A percentile compares a stretch with the other conserved stretches of the same genome.
Evolutionary conservation across 92 coral and sea anemone genomes (phyloP).

Genomic region (Phenganax marumi): DNA sequence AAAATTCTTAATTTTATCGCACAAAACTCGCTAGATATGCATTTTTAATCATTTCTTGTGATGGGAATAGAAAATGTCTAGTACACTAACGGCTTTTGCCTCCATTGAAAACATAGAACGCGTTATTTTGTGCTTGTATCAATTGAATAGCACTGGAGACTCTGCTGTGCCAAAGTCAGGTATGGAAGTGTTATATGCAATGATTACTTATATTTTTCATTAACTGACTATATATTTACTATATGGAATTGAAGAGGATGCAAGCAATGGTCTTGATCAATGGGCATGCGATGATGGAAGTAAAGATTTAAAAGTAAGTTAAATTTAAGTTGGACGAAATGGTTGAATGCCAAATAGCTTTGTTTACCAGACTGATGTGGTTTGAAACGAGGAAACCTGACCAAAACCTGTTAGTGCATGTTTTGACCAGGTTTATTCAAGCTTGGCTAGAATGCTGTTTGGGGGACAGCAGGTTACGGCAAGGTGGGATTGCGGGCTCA

Average conservation of each 20-base stretch:
- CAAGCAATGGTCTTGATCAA: conserved; percentile 35
- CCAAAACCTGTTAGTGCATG: too few species aligned
- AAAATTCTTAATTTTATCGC: background rate
- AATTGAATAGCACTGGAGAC: conserved; percentile 46
- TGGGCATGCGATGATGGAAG: conserved; percentile 64
- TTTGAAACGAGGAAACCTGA: too few species aligned
- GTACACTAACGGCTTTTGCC: conserved; percentile 74
- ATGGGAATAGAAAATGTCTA: conserved; percentile 64
- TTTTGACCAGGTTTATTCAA: too few species aligned
- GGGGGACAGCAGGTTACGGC: too few species aligned
- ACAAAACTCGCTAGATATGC: background rate
- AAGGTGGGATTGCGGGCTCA: too few species aligned
- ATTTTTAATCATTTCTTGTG: background rate
- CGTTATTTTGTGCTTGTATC: conserved; percentile 69
- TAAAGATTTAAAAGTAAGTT: conserved; percentile 10
- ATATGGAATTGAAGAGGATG: background rate
- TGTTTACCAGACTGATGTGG: too few species aligned
- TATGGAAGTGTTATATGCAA: background rate
- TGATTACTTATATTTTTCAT: background rate
- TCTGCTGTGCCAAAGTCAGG: conserved; percentile 16
- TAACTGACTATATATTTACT: background rate
- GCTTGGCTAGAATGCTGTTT: too few species aligned
- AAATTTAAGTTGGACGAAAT: too few species aligned
- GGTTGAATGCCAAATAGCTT: too few species aligned
- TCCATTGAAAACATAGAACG: conserved; percentile 79